Percentiles rank a stretch among this genome's conserved stretches.
Conservation (phyloP, 2,797 vertebrate species). For the Danio tinwini region DNA sequence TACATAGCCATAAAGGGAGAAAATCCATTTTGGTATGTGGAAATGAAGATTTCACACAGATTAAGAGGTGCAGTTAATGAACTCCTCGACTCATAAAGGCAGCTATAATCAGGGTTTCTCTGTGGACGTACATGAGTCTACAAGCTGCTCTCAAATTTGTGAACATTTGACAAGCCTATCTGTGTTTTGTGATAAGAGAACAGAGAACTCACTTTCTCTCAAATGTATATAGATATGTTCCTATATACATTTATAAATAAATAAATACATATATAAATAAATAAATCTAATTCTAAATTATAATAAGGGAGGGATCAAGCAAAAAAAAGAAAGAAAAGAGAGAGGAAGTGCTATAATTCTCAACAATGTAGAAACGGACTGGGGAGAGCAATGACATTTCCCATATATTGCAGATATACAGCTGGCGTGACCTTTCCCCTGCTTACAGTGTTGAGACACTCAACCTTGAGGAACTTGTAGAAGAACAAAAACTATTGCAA, state of each 20-base stretch:
- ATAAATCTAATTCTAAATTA: background rate
- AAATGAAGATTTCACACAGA: too few relatives aligned
- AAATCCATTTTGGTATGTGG: background rate
- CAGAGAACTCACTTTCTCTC: background rate
- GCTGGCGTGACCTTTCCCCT: constrained; percentile 26
- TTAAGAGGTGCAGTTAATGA: background rate
- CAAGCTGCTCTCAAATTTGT: background rate
- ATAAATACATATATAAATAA: background rate
- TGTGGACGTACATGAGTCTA: constrained; percentile 1
- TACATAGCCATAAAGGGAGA: background rate
- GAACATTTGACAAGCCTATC: constrained; percentile 3
- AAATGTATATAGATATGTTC: background rate
- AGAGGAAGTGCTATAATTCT: background rate
- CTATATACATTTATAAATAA: background rate
- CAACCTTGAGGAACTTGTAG: constrained; percentile 5
- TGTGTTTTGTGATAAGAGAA: constrained; percentile 13
- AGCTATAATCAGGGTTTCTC: constrained; percentile 1
- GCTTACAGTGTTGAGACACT: constrained; percentile 16
- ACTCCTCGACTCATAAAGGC: background rate
- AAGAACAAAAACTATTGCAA: constrained; percentile 14
- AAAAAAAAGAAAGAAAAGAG: background rate
- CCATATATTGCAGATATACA: constrained; percentile 18
- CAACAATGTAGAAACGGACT: background rate
- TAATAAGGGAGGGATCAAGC: background rate
- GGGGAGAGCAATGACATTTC: constrained; percentile 11